A percentile compares a stretch with the other conserved stretches of the same genome.
These are phyloP conservation scores for Belonocnema kinseyi DNA, from an alignment of 1,140 invertebrate genomes.

Conservation along the genomic window DNA sequence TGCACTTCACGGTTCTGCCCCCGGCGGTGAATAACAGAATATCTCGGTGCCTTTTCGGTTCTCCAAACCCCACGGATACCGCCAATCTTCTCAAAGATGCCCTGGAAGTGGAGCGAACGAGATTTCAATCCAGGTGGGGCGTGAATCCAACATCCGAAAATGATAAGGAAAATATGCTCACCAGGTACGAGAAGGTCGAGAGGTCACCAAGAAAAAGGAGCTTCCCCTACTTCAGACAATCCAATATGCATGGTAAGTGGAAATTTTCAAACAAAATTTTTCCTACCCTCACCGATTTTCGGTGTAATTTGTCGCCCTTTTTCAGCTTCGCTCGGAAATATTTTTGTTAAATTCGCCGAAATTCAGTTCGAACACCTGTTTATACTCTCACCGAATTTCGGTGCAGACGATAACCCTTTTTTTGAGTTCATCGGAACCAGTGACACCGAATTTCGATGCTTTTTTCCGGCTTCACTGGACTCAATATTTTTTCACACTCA, in stretches of 20 bases:
- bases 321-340: too few species aligned
- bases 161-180: conserved; percentile 68
- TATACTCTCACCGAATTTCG: too few species aligned
- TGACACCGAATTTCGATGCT: too few species aligned
- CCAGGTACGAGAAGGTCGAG: conserved; percentile 46
- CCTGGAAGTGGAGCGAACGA: conserved; percentile 64
- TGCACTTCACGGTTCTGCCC: conserved; percentile 63
- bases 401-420: too few species aligned
- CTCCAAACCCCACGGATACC: conserved; percentile 66
- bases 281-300: too few species aligned
- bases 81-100: conserved; percentile 68
- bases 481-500: too few species aligned
- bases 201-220: conserved; percentile 63
- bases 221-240: conserved; percentile 66
- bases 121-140: conserved; percentile 67
- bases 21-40: conserved; percentile 62
- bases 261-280: too few species aligned
- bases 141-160: conserved; percentile 65
- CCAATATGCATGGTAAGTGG: conserved; percentile 70
- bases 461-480: too few species aligned
- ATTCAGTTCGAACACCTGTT: too few species aligned
- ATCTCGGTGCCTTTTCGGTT: conserved; percentile 69
- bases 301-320: too few species aligned
- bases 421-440: too few species aligned
- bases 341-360: too few species aligned